Conservation (phyloP, 1,140 invertebrate genomes). For the Globodera rostochiensis region DNA sequence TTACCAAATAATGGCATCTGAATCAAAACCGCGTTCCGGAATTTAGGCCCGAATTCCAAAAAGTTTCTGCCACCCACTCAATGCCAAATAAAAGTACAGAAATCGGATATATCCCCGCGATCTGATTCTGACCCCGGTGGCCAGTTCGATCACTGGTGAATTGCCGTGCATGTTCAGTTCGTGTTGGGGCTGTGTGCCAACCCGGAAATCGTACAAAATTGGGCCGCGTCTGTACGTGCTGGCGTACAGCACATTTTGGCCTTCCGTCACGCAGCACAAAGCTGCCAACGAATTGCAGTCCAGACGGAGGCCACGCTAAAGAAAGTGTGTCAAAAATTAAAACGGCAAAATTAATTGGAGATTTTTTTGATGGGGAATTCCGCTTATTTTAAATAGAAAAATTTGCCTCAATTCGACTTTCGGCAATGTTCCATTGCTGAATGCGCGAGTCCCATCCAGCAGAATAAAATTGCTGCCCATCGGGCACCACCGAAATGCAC, state of each 20-base stretch:
- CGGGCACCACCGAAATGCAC: constrained; percentile 12
- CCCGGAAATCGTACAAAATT: constrained; percentile 34
- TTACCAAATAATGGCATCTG: too few species aligned
- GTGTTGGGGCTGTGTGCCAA: constrained; percentile 19
- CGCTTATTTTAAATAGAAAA: neutral
- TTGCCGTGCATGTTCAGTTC: constrained; percentile 3
- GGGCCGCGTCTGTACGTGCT: constrained; percentile 34
- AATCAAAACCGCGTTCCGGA: neutral
- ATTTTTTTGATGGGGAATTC: too few species aligned
- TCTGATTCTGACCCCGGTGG: constrained; percentile 16
- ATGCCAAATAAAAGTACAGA: neutral
- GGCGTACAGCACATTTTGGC: constrained; percentile 30
- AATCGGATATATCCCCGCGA: neutral
- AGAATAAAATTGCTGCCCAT: constrained; percentile 27
- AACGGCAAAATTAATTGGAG: neutral
- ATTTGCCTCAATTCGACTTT: constrained; percentile 30
- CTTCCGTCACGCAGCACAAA: constrained; percentile 29
- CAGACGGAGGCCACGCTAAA: neutral
- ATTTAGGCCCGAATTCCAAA: too few species aligned
- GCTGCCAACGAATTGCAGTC: constrained; percentile 12
- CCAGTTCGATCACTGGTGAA: constrained; percentile 28
- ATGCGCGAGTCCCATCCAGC: constrained; percentile 41
- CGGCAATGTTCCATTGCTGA: constrained; percentile 40
- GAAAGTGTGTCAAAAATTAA: neutral
- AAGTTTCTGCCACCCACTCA: neutral